These are phyloP conservation scores for Kryptolebias marmoratus DNA, from an alignment of 2,113 vertebrate species.

Conservation along the genomic window DNA sequence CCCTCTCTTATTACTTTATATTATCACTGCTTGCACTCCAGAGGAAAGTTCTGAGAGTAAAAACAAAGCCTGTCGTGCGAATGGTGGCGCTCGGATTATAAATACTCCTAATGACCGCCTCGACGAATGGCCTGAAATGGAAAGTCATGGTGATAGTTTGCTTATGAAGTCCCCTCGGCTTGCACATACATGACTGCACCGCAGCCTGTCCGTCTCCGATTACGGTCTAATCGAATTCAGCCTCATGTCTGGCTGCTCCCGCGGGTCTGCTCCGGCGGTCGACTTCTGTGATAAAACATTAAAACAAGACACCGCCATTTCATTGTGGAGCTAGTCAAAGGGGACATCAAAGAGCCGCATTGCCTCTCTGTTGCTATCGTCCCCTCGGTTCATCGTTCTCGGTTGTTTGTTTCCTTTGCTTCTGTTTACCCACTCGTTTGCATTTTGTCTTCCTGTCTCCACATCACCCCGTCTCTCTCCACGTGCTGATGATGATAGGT, in stretches of 20 bases:
- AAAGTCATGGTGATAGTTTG: slow-evolving; percentile 60
- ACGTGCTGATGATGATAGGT: slow-evolving; percentile 29
- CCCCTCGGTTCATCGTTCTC: slow-evolving; percentile 1
- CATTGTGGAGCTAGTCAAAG: slow-evolving; percentile 66
- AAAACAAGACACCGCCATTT: slow-evolving; percentile 75
- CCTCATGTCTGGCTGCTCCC: slow-evolving; percentile 76
- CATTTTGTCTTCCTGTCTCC: slow-evolving; percentile 22
- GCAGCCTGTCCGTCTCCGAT: slow-evolving; percentile 72
- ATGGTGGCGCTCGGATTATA: slow-evolving; percentile 1
- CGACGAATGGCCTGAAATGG: slow-evolving; percentile 26
- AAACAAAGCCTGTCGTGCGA: slow-evolving; percentile 40
- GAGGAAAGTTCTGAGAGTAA: slow-evolving; percentile 23
- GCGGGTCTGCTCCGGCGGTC: slow-evolving; percentile 65
- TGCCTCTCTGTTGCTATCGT: slow-evolving; percentile 34
- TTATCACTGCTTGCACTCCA: slow-evolving; percentile 35
- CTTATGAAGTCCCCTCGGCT: slow-evolving; percentile 57
- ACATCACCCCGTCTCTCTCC: slow-evolving; percentile 1
- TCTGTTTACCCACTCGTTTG: slow-evolving; percentile 60
- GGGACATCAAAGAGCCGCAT: slow-evolving; percentile 67
- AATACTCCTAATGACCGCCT: slow-evolving; percentile 16
- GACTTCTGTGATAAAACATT: slow-evolving; percentile 79
- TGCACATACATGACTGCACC: slow-evolving; percentile 48
- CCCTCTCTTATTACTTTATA: slow-evolving; percentile 45
- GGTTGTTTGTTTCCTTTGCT: slow-evolving; percentile 25
- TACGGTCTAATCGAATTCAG: slow-evolving; percentile 76